Base-by-base conservation (phyloP, 2,113 vertebrate genomes). In the Ceuthmochares aereus region DNA sequence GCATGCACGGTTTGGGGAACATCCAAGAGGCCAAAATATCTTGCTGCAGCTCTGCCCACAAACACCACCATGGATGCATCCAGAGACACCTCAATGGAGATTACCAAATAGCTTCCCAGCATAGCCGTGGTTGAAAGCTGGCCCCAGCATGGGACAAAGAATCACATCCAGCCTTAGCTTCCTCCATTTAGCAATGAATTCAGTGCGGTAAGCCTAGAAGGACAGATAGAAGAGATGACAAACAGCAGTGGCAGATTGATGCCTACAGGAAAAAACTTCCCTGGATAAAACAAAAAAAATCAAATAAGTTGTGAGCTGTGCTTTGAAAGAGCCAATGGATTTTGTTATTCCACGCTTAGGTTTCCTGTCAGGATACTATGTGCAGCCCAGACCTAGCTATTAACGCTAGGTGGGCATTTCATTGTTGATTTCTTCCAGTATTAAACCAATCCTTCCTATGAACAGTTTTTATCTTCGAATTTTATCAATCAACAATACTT, bases 61-160 rank as follows among this genome's bases (percentile, higher is more conserved):
- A 6, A 21, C 18, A 34, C 4, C 11, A 21, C n/a, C 16, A 5
- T 16, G 23, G 43, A 37, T 55, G 27, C 10, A 66, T 9, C 43
- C 40, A 59, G 49, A 59, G 49, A 21, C 25, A n/a, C 17, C 83
- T 59, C 42, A 43, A 23, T 10, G 23, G 18, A 51, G 13, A 6
- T 84, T 91, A 99, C 99, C 92, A 87, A 75, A 23, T 18, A 98
- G 56, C 62, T 95, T 98, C 91, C 98, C 97, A n/a, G 98, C 78
- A 9, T 98, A 98, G 7, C 94, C 75, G 4, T 98, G 87, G 95
- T 98, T 98, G 96, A 94, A 97, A 59, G 99, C 99, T 22, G 99
- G 99, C 49, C 98, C 98, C 52, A 99, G 85, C 4, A 93, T 68
- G 0, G 99, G 99, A 63, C 98, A 99, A 17, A 99, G 97, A 68